These are phyloP conservation scores for Mastigias papua DNA, from an alignment of 30 jellyfish, hydroid and myxozoan species.

Conservation along the genomic window DNA sequence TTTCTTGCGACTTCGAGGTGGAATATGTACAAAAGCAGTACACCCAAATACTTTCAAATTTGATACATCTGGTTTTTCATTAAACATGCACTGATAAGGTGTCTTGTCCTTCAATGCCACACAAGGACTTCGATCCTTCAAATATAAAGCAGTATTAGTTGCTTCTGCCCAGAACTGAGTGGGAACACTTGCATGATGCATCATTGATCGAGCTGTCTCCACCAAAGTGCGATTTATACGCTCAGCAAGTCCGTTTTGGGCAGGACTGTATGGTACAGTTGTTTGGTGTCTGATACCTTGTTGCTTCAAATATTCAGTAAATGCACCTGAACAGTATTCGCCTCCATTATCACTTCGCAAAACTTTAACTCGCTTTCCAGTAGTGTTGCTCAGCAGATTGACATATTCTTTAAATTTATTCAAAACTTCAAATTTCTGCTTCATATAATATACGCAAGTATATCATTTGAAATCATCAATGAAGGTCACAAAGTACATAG, in stretches of 20 bases:
- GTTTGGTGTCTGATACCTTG: constrained; percentile 35
- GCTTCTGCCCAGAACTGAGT: constrained; percentile 27
- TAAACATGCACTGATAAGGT: constrained; percentile 23
- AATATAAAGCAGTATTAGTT: constrained; percentile 12
- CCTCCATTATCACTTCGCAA: constrained; percentile 60
- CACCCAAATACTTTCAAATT: constrained; percentile 37
- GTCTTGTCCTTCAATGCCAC: constrained; percentile 27
- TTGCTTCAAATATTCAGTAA: not conserved
- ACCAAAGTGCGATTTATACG: constrained; percentile 42
- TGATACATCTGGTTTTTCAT: constrained; percentile 14
- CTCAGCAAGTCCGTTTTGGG: constrained; percentile 53
- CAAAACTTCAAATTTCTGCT: constrained; percentile 48
- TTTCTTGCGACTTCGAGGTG: not conserved
- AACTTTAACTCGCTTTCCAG: constrained; percentile 34
- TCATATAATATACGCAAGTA: constrained; percentile 16
- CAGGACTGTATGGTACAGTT: constrained; percentile 35
- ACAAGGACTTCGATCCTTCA: constrained; percentile 36
- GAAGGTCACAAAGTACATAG: constrained; percentile 46
- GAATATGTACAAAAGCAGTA: constrained; percentile 42
- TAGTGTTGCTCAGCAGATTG: constrained; percentile 2
- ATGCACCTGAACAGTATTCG: constrained; percentile 29
- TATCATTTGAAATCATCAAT: constrained; percentile 47
- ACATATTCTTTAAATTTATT: constrained; percentile 49
- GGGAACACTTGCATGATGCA: constrained; percentile 42
- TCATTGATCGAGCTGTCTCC: constrained; percentile 43